phyloP scores from a whole-genome alignment of 1,140 invertebrate species.

The Microplitis demolitor region DNA sequence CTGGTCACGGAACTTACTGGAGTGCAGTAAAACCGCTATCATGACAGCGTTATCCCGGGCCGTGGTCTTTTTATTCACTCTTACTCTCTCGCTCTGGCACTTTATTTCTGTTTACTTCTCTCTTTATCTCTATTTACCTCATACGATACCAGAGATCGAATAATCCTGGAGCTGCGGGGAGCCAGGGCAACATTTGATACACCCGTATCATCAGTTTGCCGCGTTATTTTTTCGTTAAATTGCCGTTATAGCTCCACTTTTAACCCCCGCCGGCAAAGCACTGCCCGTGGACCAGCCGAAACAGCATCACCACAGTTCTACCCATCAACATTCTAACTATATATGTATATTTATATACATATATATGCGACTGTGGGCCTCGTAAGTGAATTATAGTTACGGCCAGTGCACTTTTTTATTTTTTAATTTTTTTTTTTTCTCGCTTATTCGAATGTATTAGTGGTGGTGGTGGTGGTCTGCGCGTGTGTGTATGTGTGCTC shows the following conservation, averaged over 20 bases:
- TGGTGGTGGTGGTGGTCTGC: no score
- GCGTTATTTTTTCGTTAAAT: constrained; percentile 21
- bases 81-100: background rate
- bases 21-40: constrained; percentile 10
- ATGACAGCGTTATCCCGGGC: background rate
- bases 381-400: constrained; percentile 31
- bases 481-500: background rate
- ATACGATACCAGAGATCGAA: constrained; percentile 9
- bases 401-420: background rate
- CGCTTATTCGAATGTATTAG: no score
- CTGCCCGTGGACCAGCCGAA: background rate
- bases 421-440: no score
- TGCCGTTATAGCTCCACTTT: background rate
- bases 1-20: constrained; percentile 8
- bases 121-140: background rate
- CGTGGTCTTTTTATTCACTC: background rate
- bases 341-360: background rate
- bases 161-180: constrained; percentile 6
- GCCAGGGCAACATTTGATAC: constrained; percentile 11
- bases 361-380: constrained; percentile 9
- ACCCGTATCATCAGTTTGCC: constrained; percentile 15
- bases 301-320: background rate
- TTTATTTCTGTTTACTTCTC: background rate
- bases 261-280: background rate
- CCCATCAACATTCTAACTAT: background rate